Base-by-base conservation (phyloP, 1,140 invertebrate genomes). In the Nymphalis io region DNA sequence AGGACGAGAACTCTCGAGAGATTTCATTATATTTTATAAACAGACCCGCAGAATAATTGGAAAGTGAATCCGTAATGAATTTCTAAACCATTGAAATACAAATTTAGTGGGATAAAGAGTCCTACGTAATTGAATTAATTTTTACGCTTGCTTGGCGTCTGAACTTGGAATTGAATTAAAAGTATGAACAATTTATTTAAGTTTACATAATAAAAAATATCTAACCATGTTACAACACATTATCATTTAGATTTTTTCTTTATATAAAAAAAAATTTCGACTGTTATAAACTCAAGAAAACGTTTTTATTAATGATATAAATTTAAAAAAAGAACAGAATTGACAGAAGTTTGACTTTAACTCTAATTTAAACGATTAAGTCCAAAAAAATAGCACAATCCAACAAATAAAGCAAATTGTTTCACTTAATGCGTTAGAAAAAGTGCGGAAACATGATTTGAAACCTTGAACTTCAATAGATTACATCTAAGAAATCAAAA, bases 1-100 rank as follows among this genome's bases (percentile, higher is more conserved):
- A 8, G n/a, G 46, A 38, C 33, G 40, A 40, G 46, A 20, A 12
- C 18, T 60, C 67, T 68, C 67, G 21, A 68, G 67, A 40, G 63
- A 51, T 66, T 66, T 72, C 70, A 72, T 72, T 72, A 62, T 62
- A 62, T 72, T 72, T 72, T 23, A 72, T 58, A 72, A 72, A 66
- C 51, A 38, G 48, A 61, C 44, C 46, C 67, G 63, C 46, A 21
- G 64, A 66, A 40, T 62, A 72, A 72, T 72, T 72, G 63, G 60
- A 44, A 38, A 21, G 38, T 62, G 64, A 67, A 61, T 72, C 38
- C 42, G 27, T 58, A 72, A 62, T 58, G 59, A 61, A 55, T 67
- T 60, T 69, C 53, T 72, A 72, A 72, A 48, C 53, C 61, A 75
- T 72, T 72, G 64, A 74, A 72, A 71, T 66, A 71, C 69, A 71